Percentiles rank a stretch among this genome's conserved stretches.
These are phyloP conservation scores for Achlya flavicornis DNA, from an alignment of 2,888 invertebrate species.

Conservation along the genomic window DNA sequence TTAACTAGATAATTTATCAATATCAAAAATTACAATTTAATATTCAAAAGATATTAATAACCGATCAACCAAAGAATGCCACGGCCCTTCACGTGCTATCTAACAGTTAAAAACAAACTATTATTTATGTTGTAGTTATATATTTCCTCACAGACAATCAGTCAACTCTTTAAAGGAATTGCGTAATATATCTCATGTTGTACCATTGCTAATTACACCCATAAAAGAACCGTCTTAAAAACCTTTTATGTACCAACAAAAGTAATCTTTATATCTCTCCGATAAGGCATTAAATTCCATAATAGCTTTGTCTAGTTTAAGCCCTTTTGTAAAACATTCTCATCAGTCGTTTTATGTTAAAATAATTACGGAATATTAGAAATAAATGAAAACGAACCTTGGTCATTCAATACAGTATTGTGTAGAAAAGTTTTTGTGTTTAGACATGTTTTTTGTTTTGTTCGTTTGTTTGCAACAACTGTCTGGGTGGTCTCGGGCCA, in stretches of 20 bases:
- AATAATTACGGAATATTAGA: conserved; percentile 58
- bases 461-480: conserved; percentile 5
- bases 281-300: conserved; percentile 10
- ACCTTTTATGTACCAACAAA: background rate
- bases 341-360: conserved; percentile 45
- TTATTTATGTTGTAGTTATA: conserved; percentile 9
- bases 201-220: conserved; percentile 41
- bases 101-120: conserved; percentile 11
- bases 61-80: background rate
- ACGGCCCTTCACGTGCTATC: conserved; percentile 23
- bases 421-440: conserved; percentile 26
- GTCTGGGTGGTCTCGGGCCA: conserved; percentile 1
- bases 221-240: conserved; percentile 2
- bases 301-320: background rate
- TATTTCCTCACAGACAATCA: conserved; percentile 41
- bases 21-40: background rate
- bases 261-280: background rate
- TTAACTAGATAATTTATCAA: too few relatives aligned
- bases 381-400: conserved; percentile 50
- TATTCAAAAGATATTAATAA: conserved; percentile 6
- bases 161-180: conserved; percentile 36
- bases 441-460: background rate
- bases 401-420: conserved; percentile 25
- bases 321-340: background rate
- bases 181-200: conserved; percentile 31